These are phyloP conservation scores for Myopa tessellatipennis DNA, from an alignment of 2,888 invertebrate species.

Conservation along the genomic window DNA sequence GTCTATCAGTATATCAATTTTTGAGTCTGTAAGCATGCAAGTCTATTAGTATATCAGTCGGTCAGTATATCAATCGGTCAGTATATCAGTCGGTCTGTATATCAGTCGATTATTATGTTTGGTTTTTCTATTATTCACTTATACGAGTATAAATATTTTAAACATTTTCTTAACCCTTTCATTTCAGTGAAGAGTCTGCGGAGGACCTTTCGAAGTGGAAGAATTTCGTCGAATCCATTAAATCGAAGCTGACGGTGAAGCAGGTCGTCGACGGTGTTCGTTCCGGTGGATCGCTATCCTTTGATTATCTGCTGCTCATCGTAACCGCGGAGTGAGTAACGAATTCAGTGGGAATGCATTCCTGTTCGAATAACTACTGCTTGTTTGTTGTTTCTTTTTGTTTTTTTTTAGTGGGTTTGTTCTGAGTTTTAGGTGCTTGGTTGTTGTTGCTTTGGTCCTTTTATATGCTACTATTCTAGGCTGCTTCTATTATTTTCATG, in stretches of 20 bases:
- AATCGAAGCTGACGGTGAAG: conserved; percentile 83
- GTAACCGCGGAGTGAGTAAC: conserved; percentile 82
- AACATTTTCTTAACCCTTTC: neutral
- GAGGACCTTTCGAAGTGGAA: conserved; percentile 77
- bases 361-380: too few species aligned
- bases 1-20: too few species aligned
- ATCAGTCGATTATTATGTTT: too few species aligned
- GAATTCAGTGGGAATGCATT: too few species aligned
- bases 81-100: too few species aligned
- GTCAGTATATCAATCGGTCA: too few species aligned
- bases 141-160: neutral
- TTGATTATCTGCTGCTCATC: conserved; percentile 83
- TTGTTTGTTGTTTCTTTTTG: too few species aligned
- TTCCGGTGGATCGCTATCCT: conserved; percentile 81
- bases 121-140: neutral
- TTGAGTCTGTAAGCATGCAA: too few species aligned
- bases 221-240: conserved; percentile 79
- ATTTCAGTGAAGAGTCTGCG: conserved; percentile 30
- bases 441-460: too few species aligned
- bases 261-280: conserved; percentile 84
- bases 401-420: too few species aligned
- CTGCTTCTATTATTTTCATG: neutral
- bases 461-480: neutral
- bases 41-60: too few species aligned
- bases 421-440: too few species aligned